phyloP scores from a whole-genome alignment of 1,140 invertebrate species.

The Drosophila subpulchrella region DNA sequence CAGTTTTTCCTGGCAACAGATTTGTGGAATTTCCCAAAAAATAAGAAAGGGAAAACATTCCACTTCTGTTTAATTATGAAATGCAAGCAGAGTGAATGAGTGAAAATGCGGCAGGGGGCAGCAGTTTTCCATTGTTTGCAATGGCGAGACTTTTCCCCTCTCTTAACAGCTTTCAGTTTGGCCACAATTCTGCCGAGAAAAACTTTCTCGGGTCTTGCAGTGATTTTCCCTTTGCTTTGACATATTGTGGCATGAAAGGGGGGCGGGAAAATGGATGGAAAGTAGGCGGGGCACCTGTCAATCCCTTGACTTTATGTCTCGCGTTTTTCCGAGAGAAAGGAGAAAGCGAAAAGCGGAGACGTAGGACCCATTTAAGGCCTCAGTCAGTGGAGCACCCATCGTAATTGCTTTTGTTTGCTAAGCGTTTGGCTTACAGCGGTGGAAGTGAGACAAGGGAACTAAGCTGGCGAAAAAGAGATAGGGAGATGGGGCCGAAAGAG shows the following conservation, averaged over 20 bases:
- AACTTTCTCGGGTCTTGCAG: conserved; percentile 25
- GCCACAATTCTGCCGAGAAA: conserved; percentile 30
- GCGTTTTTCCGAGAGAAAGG: conserved; percentile 4
- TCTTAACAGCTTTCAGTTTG: conserved; percentile 1
- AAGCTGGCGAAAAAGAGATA: conserved; percentile 12
- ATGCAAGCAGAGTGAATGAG: conserved; percentile 43
- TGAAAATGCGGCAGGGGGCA: neutral
- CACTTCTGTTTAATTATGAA: conserved; percentile 50
- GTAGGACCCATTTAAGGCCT: conserved; percentile 17
- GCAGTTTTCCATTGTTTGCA: conserved; percentile 26
- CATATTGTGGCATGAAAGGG: conserved; percentile 22
- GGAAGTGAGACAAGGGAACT: conserved; percentile 42
- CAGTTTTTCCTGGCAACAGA: conserved; percentile 23
- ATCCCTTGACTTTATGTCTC: conserved; percentile 36
- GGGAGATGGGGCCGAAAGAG: neutral
- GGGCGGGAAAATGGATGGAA: neutral
- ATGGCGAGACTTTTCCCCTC: conserved; percentile 1
- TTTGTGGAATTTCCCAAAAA: conserved; percentile 2
- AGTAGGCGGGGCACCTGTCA: conserved; percentile 31
- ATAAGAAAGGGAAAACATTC: conserved; percentile 7
- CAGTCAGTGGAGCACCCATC: conserved; percentile 29
- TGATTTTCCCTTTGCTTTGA: conserved; percentile 33
- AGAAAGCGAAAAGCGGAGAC: neutral
- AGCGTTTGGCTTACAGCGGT: conserved; percentile 46
- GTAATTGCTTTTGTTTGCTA: conserved; percentile 68